These are phyloP conservation scores for Procavia capensis DNA, from an alignment of 2,113 vertebrate species.

Conservation along the genomic window DNA sequence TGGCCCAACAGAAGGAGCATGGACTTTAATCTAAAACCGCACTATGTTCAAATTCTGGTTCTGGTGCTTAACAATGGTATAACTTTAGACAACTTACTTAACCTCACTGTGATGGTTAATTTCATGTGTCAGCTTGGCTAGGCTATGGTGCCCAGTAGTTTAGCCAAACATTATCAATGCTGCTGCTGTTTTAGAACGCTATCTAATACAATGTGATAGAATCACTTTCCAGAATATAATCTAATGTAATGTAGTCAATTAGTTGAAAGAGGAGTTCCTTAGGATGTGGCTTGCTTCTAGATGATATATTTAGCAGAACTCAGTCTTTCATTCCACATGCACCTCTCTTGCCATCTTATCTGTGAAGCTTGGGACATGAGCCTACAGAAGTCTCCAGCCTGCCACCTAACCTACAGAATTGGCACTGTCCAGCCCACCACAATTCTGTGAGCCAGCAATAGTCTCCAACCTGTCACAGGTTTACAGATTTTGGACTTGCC, in stretches of 20 bases:
- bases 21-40: background rate
- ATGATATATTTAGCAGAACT: background rate
- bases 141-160: background rate
- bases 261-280: too few species aligned
- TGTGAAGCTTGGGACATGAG: background rate
- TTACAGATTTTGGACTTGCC: background rate
- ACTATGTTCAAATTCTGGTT: background rate
- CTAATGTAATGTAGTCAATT: too few species aligned
- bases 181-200: too few species aligned
- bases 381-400: background rate
- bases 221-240: too few species aligned
- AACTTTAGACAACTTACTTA: background rate
- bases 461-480: background rate
- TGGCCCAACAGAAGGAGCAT: background rate
- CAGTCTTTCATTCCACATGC: background rate
- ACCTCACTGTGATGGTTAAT: background rate
- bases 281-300: too few species aligned
- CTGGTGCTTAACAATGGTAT: background rate
- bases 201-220: too few species aligned
- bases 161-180: too few species aligned
- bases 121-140: background rate
- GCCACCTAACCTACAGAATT: background rate
- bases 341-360: background rate
- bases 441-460: background rate
- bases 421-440: background rate